Evolutionary conservation across 2,113 vertebrate genomes (phyloP).

Genomic region (Hypomesus transpacificus): DNA sequence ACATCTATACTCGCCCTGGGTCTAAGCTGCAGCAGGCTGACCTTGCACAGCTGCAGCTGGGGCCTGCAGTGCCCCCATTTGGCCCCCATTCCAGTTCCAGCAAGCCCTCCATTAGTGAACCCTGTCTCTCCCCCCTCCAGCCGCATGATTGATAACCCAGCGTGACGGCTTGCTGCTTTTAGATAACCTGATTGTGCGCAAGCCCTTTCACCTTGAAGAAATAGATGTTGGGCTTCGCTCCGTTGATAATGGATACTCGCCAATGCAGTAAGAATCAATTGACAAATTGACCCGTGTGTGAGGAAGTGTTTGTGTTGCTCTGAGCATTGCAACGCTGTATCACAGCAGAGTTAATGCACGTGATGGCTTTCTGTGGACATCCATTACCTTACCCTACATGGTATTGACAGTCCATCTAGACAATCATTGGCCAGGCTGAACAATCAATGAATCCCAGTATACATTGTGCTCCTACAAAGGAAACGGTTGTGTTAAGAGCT

Average conservation of each 20-base stretch:
- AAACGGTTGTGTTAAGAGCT: too few species aligned
- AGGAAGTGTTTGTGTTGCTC: background rate
- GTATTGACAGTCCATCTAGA: background rate
- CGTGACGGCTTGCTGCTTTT: background rate
- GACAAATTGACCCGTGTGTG: background rate
- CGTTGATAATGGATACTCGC: background rate
- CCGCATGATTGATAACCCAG: conserved; percentile 1
- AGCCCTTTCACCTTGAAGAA: conserved; percentile 2
- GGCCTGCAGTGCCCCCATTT: background rate
- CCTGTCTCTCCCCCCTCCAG: background rate
- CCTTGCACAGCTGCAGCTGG: background rate
- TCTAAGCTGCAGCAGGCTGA: background rate
- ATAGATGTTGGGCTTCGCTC: background rate
- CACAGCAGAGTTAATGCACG: background rate
- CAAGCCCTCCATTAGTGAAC: background rate
- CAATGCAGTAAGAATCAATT: background rate
- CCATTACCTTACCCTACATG: background rate
- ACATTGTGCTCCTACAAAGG: background rate
- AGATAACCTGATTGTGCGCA: background rate
- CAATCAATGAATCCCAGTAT: background rate
- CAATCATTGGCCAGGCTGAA: background rate
- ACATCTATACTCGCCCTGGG: too few species aligned
- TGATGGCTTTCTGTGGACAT: background rate
- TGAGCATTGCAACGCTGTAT: background rate
- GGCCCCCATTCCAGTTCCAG: too few species aligned